Evolutionary conservation across 2,113 vertebrate species (phyloP).

Genomic region (Cricetomys ansorgei): DNA sequence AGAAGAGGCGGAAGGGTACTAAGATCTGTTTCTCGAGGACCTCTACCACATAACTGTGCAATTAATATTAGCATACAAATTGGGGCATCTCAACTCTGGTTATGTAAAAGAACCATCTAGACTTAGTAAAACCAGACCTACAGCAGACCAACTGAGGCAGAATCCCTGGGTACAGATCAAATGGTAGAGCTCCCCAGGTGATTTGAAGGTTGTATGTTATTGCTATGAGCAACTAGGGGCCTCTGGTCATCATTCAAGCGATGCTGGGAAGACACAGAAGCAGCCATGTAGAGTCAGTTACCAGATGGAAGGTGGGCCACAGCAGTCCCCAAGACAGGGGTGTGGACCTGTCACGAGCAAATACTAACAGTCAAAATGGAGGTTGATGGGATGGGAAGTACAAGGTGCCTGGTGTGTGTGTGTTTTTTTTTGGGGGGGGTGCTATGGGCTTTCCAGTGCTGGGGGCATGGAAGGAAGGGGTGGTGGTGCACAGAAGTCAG

Average conservation of each 20-base stretch:
- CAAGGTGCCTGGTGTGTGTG: background rate
- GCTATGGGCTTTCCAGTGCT: background rate
- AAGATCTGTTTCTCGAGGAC: background rate
- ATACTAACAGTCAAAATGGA: background rate
- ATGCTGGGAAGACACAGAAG: background rate
- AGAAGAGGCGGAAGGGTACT: background rate
- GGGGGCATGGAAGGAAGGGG: background rate
- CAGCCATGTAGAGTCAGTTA: background rate
- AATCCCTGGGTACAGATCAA: background rate
- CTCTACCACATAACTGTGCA: background rate
- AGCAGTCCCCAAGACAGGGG: fast-evolving
- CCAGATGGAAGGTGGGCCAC: too few species aligned
- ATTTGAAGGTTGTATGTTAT: background rate
- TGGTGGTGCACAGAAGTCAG: background rate
- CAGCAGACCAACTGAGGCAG: background rate
- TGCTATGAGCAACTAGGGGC: background rate
- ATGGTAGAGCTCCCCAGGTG: background rate
- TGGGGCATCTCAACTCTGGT: background rate
- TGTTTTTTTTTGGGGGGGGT: background rate
- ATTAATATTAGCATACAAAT: background rate
- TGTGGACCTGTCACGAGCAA: background rate
- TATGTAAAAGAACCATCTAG: too few species aligned
- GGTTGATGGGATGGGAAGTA: background rate
- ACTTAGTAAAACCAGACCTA: background rate
- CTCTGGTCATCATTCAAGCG: background rate